Base-by-base conservation (phyloP, 2,797 vertebrate species). In the Sorex maritimensis region DNA sequence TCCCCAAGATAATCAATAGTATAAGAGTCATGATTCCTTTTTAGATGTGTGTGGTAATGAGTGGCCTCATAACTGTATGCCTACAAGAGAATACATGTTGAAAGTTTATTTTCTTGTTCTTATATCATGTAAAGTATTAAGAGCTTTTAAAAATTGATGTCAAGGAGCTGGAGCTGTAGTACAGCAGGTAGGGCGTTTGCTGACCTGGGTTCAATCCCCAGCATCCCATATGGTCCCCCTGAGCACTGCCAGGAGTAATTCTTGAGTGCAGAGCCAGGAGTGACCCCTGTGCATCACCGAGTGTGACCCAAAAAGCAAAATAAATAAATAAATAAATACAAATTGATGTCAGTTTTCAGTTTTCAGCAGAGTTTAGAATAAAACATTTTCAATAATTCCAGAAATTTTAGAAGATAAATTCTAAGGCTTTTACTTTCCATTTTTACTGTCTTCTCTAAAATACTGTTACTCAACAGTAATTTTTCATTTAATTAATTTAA, bases 331-430 rank as follows among this genome's bases (percentile, higher is more conserved):
- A 34, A 34, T 34, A 34, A 34, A 34, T 34, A 34, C 34, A 52
- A 52, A 52, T 52, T 11, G 49, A 52, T 52, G 10, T 11, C 49
- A 52, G 52, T 1, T 74, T 9, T 92, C 24, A 86, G 63, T 91
- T 95, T 85, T 81, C 86, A 95, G 41, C 21, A 89, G 41, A 87
- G 87, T 5, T 68, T n/a, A 38, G 30, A 63, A 41, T 79, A 34
- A 86, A 84, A 17, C 21, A 73, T 77, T 86, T 34, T 82, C 21
- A 92, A 15, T 46, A 68, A 52, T 82, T 85, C 19, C 23, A 82
- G 84, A 91, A 63, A 87, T 89, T 69, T 92, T 49, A 93, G 28
- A 80, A 91, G 41, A 81, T 15, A 90, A 69, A 92, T 72, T 82
- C 69, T 68, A 68, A n/a, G 10, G 17, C 46, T 80, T 85, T 80